phyloP scores from a whole-genome alignment of 2,797 vertebrate species.

The Oryzias sinensis region DNA sequence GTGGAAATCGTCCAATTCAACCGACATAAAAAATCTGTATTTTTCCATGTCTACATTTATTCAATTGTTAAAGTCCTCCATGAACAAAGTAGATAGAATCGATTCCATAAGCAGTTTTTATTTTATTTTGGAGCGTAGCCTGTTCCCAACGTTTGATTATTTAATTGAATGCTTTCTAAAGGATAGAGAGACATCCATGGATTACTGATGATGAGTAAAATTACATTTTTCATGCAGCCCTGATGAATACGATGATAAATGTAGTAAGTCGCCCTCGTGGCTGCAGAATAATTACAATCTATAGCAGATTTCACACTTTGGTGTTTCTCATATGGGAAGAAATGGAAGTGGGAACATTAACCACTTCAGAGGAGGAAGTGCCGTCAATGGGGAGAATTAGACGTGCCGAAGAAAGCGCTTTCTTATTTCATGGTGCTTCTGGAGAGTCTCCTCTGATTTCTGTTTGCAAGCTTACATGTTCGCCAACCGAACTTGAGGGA shows the following conservation, averaged over 20 bases:
- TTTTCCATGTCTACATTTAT: too few relatives aligned
- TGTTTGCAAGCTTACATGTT: not conserved
- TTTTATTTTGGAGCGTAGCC: conserved; percentile 3
- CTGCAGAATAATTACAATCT: conserved; percentile 55
- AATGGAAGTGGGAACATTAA: conserved; percentile 36
- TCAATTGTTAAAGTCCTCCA: too few relatives aligned
- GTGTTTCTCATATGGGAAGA: conserved; percentile 44
- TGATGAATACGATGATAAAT: conserved; percentile 26
- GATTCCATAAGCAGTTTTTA: conserved; percentile 2
- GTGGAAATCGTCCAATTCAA: too few relatives aligned
- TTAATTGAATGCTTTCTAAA: conserved; percentile 19
- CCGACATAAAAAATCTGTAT: too few relatives aligned
- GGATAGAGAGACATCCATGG: conserved; percentile 22
- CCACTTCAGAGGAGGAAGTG: conserved; percentile 27
- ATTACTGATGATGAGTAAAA: conserved; percentile 50
- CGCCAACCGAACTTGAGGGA: not conserved
- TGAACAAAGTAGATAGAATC: too few relatives aligned
- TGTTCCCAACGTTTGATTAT: conserved; percentile 16
- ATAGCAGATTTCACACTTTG: conserved; percentile 50
- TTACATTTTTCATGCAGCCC: conserved; percentile 32
- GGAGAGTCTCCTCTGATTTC: conserved; percentile 2
- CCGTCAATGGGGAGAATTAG: conserved; percentile 37
- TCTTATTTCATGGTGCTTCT: conserved; percentile 16
- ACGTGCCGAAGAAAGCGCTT: conserved; percentile 9
- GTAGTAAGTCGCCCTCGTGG: conserved; percentile 30